Evolutionary conservation across 1,140 invertebrate genomes (phyloP).

Genomic region (Grapholita molesta): DNA sequence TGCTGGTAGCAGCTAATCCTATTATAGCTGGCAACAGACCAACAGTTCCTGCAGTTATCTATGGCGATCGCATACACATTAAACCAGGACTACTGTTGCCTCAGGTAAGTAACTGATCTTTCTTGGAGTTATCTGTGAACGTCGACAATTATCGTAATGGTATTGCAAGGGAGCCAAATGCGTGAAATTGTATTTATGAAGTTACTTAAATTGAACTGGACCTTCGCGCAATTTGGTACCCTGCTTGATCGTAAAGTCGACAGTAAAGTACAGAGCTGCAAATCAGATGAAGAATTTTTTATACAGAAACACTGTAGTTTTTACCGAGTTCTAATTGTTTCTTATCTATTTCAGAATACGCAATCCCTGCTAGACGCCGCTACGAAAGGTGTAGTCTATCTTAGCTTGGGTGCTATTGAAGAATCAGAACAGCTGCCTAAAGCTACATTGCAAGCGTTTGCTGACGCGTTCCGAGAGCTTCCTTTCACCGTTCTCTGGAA

Average conservation of each 20-base stretch:
- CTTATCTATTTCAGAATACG: constrained; percentile 60
- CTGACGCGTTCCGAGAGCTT: constrained; percentile 74
- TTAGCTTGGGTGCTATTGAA: constrained; percentile 77
- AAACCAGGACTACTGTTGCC: constrained; percentile 62
- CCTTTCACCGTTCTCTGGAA: constrained; percentile 80
- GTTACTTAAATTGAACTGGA: too few species aligned
- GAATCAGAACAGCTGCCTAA: constrained; percentile 62
- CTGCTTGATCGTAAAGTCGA: too few species aligned
- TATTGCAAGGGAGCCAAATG: too few species aligned
- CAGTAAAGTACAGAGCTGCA: too few species aligned
- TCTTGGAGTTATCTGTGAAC: too few species aligned
- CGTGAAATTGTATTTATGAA: too few species aligned
- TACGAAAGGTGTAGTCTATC: constrained; percentile 73
- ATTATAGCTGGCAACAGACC: constrained; percentile 59
- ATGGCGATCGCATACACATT: constrained; percentile 78
- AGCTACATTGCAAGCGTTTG: constrained; percentile 55
- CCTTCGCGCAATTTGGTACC: too few species aligned
- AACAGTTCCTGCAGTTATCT: constrained; percentile 68
- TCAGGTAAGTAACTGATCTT: constrained; percentile 64
- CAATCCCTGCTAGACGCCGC: constrained; percentile 69
- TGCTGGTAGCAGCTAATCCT: constrained; percentile 56
- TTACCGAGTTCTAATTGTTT: neutral
- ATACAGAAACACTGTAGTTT: too few species aligned
- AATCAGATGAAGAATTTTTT: too few species aligned
- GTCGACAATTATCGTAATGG: too few species aligned